These are phyloP conservation scores for Psix sp. DNA, from an alignment of 1,140 invertebrate species.

Conservation along the genomic window DNA sequence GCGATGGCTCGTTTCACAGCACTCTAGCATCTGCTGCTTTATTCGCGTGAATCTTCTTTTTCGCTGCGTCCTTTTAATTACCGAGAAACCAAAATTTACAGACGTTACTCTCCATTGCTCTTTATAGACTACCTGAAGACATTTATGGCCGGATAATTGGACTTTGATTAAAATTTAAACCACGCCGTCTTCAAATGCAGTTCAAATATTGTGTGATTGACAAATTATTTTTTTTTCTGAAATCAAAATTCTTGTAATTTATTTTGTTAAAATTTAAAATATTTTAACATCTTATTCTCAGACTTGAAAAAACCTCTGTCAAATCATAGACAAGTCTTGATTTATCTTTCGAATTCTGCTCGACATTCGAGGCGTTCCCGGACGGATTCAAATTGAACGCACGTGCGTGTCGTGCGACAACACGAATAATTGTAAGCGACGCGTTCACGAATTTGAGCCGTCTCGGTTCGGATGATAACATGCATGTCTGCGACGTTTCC, in stretches of 20 bases:
- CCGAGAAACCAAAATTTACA: conserved; percentile 28
- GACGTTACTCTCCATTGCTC: conserved; percentile 8
- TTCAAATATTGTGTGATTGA: too few relatives aligned
- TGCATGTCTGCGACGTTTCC: conserved; percentile 54
- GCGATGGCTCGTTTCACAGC: conserved; percentile 46
- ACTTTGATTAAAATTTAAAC: conserved; percentile 28
- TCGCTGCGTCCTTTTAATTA: conserved; percentile 47
- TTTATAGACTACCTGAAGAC: conserved; percentile 28
- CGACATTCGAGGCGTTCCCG: too few relatives aligned
- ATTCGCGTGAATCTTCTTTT: conserved; percentile 42
- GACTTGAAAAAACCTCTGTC: too few relatives aligned
- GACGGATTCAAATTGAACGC: conserved; percentile 49
- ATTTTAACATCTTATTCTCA: too few relatives aligned
- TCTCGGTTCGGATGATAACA: conserved; percentile 43
- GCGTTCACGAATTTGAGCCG: conserved; percentile 38
- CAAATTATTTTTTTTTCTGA: neutral
- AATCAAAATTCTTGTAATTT: too few relatives aligned
- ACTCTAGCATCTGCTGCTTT: conserved; percentile 47
- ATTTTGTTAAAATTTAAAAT: too few relatives aligned
- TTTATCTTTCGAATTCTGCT: too few relatives aligned
- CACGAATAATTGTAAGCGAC: conserved; percentile 53
- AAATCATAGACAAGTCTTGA: too few relatives aligned
- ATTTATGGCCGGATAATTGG: conserved; percentile 26
- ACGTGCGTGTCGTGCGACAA: conserved; percentile 53
- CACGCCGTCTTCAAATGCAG: too few relatives aligned